Percentiles rank a stretch among this genome's conserved stretches.
These are phyloP conservation scores for Teleogryllus occipitalis DNA, from an alignment of 1,140 invertebrate species.

Conservation along the genomic window DNA sequence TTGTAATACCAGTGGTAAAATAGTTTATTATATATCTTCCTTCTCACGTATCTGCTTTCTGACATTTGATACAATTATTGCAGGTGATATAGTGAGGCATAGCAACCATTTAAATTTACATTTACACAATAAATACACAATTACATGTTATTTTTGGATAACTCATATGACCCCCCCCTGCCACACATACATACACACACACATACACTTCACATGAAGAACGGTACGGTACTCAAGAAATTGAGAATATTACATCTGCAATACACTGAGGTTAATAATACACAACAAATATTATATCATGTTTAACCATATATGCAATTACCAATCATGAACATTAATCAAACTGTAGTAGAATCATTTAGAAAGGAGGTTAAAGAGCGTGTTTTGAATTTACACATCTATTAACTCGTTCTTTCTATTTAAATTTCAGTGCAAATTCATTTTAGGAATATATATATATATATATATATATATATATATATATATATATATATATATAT, in stretches of 20 bases:
- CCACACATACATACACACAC: background rate
- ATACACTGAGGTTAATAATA: background rate
- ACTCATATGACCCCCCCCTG: background rate
- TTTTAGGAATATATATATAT: background rate
- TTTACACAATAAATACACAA: background rate
- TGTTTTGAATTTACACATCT: too few species aligned
- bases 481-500: too few species aligned
- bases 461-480: too few species aligned
- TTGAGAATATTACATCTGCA: background rate
- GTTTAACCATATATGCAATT: background rate
- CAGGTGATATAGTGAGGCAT: background rate
- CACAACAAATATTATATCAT: background rate
- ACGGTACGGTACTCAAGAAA: too few species aligned
- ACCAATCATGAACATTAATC: background rate
- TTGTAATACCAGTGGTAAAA: too few species aligned
- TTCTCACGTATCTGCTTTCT: background rate
- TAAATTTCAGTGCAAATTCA: background rate
- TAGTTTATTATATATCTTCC: background rate
- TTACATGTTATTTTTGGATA: background rate
- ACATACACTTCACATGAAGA: too few species aligned
- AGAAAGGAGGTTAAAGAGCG: too few species aligned
- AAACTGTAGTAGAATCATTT: background rate
- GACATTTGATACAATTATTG: background rate
- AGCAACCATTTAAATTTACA: background rate
- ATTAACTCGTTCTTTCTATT: background rate